Evolutionary conservation across 1,140 invertebrate species (phyloP), one percentile per base, ranked within the genome.

Genomic region (Calliphora vicina): DNA sequence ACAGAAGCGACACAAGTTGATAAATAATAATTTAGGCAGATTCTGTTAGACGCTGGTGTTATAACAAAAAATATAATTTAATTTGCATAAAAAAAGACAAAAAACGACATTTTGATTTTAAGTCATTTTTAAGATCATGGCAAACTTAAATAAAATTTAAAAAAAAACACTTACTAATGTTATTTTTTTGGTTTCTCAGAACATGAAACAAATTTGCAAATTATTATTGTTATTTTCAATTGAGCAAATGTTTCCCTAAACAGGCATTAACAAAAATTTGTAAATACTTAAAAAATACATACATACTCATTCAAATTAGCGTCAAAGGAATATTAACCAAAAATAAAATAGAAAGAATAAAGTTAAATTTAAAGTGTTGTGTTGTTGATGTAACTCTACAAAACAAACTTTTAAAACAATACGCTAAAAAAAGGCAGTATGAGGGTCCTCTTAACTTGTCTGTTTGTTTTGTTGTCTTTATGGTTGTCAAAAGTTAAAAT

Each of bases 81-180:
- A 76, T 76, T 76, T 76, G n/a, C 73, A 76, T 76, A 76, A 76
- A 76, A 67, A 20, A 61, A 61, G 50, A 61, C 5, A n/a, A n/a
- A 61, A 67, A 25, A 25, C 6, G 1, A 67, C 2, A 17, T n/a
- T 50, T 17, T 50, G 45, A 12, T 50, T 6, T 10, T 35, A 8
- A 35, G 4, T 8, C 35, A 35, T 6, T 35, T 1, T 35, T 0
- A 35, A 35, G 6, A 5, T 35, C 10, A 35, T 8, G 35, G 6
- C 10, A 2, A 35, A 2, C 6, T 35, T 35, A 35, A 35, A 35
- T 35, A 35, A 35, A 35, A 35, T 67, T 67, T 67, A 67, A 67
- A 20, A 67, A 67, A 67, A 67, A 23, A 67, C 20, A 23, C 61
- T n/a, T n/a, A n/a, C n/a, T 25, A 67, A 67, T 23, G n/a, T 25